These are phyloP conservation scores for Branchinecta sandiegonensis DNA, from an alignment of 2,888 invertebrate genomes.

Conservation along the genomic window DNA sequence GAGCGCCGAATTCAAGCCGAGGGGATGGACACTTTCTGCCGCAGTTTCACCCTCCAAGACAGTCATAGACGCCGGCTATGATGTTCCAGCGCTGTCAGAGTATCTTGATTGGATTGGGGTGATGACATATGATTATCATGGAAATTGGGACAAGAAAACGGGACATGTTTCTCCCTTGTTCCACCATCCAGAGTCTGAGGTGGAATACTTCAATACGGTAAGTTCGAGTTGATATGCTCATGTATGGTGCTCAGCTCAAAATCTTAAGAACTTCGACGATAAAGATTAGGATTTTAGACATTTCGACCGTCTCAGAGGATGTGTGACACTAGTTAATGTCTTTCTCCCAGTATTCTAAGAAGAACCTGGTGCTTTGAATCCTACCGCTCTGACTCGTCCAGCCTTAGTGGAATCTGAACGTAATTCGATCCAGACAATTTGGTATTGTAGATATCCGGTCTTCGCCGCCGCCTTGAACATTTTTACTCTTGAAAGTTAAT, in stretches of 20 bases:
- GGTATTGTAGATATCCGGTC: no score
- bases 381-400: no score
- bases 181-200: conserved; percentile 65
- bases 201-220: conserved; percentile 66
- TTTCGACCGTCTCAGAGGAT: background rate
- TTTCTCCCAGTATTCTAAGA: background rate
- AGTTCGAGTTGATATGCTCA: conserved; percentile 31
- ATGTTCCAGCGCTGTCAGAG: conserved; percentile 56
- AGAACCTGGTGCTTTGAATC: background rate
- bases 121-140: conserved; percentile 83
- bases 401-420: no score
- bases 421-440: no score
- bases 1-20: conserved; percentile 47
- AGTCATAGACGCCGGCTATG: conserved; percentile 71
- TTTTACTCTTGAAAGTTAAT: no score
- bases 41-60: conserved; percentile 77
- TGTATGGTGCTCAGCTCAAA: no score
- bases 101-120: conserved; percentile 79
- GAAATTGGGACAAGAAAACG: conserved; percentile 81
- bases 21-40: conserved; percentile 56
- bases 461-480: no score
- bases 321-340: background rate
- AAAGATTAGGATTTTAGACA: no score
- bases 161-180: conserved; percentile 76
- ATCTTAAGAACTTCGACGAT: no score